phyloP scores from a whole-genome alignment of 1,140 invertebrate genomes.

The Neodiprion pinetum region DNA sequence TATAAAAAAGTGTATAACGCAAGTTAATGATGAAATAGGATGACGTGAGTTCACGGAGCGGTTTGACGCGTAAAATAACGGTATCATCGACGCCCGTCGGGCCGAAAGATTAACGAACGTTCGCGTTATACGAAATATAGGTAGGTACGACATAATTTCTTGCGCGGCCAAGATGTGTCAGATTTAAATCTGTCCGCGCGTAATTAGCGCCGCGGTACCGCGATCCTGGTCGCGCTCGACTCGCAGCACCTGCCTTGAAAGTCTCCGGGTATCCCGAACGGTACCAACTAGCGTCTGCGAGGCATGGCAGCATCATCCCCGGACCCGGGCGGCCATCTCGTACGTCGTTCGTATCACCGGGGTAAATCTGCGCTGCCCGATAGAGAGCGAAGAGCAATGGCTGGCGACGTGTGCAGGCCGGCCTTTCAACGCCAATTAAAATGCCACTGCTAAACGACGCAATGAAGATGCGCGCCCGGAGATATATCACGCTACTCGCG shows the following conservation, averaged over 20 bases:
- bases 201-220: slow-evolving; percentile 54
- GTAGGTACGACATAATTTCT: no score
- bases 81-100: no score
- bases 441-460: slow-evolving; percentile 38
- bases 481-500: background rate
- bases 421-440: slow-evolving; percentile 57
- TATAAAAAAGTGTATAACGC: no score
- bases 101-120: no score
- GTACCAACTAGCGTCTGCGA: slow-evolving; percentile 22
- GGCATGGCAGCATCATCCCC: slow-evolving; percentile 9
- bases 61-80: no score
- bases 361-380: background rate
- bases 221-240: slow-evolving; percentile 53
- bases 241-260: slow-evolving; percentile 56
- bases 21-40: no score
- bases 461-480: slow-evolving; percentile 13
- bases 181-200: slow-evolving; percentile 59
- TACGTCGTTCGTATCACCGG: background rate
- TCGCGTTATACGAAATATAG: no score
- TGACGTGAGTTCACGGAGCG: no score
- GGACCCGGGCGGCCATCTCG: background rate
- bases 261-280: slow-evolving; percentile 16
- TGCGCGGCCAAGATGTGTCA: slow-evolving; percentile 45
- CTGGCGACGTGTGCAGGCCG: slow-evolving; percentile 34
- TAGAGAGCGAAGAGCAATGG: slow-evolving; percentile 40